Evolutionary conservation across 2,888 invertebrate species (phyloP).

Genomic region (Volucella inflata): DNA sequence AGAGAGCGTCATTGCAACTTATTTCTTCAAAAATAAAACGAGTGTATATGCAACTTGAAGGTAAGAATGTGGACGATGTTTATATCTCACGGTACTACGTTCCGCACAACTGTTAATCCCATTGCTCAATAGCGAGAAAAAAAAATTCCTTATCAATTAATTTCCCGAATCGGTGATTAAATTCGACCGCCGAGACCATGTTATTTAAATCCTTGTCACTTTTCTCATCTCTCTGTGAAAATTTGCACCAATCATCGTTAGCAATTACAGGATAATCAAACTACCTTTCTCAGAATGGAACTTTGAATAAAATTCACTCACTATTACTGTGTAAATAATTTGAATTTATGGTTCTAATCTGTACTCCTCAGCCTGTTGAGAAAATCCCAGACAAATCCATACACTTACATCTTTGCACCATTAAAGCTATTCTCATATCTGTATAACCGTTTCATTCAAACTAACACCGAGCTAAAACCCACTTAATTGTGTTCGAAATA

Average conservation of each 20-base stretch:
- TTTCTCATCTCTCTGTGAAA: background rate
- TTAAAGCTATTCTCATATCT: constrained; percentile 25
- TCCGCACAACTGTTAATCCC: background rate
- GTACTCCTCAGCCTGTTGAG: constrained; percentile 31
- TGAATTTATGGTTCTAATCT: constrained; percentile 22
- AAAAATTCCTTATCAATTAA: background rate
- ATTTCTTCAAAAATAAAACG: background rate
- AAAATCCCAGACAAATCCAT: constrained; percentile 43
- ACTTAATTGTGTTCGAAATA: constrained; percentile 24
- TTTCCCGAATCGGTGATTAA: background rate
- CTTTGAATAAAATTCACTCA: background rate
- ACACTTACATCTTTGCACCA: constrained; percentile 40
- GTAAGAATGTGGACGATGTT: background rate
- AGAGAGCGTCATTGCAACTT: too few species aligned
- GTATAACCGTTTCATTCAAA: background rate
- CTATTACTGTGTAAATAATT: background rate
- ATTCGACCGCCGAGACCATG: background rate
- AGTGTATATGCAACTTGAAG: background rate
- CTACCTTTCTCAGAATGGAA: background rate
- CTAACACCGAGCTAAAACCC: background rate
- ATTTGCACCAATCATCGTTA: background rate
- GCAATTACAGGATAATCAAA: background rate
- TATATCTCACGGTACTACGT: background rate
- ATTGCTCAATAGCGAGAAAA: background rate
- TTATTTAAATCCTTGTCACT: background rate